Conservation (phyloP, 2,888 invertebrate genomes). For the Drosophila robusta region DNA sequence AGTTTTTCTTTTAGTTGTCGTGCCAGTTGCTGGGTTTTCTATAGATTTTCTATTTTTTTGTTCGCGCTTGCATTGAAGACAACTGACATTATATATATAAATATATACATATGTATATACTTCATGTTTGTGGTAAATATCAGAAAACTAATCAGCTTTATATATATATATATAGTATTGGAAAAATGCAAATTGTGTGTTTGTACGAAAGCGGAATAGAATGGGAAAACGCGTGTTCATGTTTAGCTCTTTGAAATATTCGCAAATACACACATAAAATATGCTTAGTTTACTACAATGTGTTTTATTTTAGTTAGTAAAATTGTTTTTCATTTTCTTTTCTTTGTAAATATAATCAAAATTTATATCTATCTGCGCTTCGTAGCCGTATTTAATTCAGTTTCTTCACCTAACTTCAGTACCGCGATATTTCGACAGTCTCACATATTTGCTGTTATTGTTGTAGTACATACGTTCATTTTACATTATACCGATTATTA, state of each 20-base stretch:
- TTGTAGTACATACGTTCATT: constrained; percentile 53
- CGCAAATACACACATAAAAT: constrained; percentile 28
- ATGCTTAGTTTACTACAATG: constrained; percentile 55
- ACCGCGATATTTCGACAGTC: constrained; percentile 53
- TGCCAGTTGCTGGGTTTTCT: not conserved
- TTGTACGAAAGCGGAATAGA: constrained; percentile 31
- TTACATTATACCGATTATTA: not conserved
- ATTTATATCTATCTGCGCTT: constrained; percentile 53
- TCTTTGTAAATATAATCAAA: constrained; percentile 71
- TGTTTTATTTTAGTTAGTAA: constrained; percentile 38
- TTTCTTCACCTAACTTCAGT: constrained; percentile 22
- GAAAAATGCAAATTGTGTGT: constrained; percentile 30
- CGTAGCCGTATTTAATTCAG: constrained; percentile 8
- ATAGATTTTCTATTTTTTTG: not conserved
- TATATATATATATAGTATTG: constrained; percentile 14
- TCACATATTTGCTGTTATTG: constrained; percentile 76
- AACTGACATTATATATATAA: constrained; percentile 15
- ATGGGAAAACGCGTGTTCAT: constrained; percentile 30
- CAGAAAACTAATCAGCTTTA: constrained; percentile 34
- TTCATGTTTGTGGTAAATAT: constrained; percentile 16
- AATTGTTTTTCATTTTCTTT: constrained; percentile 38
- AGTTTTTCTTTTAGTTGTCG: not conserved
- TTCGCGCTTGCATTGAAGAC: constrained; percentile 12
- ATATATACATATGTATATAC: constrained; percentile 12
- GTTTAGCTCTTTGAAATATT: constrained; percentile 39